Evolutionary conservation across 2,113 vertebrate genomes (phyloP), one percentile per base, ranked within the genome.

Genomic region (Salvelinus alpinus): DNA sequence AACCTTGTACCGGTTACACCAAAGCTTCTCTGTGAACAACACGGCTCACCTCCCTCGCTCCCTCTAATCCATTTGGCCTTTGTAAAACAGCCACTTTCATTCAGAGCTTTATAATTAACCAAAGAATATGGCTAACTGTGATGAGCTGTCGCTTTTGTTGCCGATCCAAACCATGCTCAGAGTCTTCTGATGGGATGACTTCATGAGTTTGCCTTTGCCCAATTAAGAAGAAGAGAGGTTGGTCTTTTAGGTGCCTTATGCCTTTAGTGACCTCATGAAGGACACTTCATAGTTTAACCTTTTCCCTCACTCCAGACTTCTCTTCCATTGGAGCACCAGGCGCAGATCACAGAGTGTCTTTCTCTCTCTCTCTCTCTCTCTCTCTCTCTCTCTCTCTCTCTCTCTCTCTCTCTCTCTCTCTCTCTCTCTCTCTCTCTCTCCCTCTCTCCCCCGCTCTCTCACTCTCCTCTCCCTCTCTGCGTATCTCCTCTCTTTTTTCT

Each of bases 101-200:
- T 84, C 86, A 87, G 80, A 25, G 1, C 71, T 79, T 89, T 75
- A 82, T 91, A 90, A 91, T 90, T 88, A 89, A 85, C 81, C 79
- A 78, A 86, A 75, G 89, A 89, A 88, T 82, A 78, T 80, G 83
- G 87, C 65, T 71, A 85, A 48, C 73, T 74, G 84, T 69, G 79
- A 82, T 77, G 74, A 80, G 88, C 73, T 70, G 80, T 78, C 16
- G 77, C 81, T 82, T 88, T 87, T 87, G 79, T 88, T 73, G 18
- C 4, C 72, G 1, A 47, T 88, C 85, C 87, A 89, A 84, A 76
- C 73, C 22, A 5, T 8, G 25, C 81, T 76, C 76, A 84, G 70
- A 81, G 81, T 76, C 73, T 79, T 87, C 66, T 44, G 14, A n/a
- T 14, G 65, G 68, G 70, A 77, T 68, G 82, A 83, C 85, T 84